Percentiles rank a stretch among this genome's conserved stretches.
These are phyloP conservation scores for Ditula angustiorana DNA, from an alignment of 2,888 invertebrate species.

Conservation along the genomic window DNA sequence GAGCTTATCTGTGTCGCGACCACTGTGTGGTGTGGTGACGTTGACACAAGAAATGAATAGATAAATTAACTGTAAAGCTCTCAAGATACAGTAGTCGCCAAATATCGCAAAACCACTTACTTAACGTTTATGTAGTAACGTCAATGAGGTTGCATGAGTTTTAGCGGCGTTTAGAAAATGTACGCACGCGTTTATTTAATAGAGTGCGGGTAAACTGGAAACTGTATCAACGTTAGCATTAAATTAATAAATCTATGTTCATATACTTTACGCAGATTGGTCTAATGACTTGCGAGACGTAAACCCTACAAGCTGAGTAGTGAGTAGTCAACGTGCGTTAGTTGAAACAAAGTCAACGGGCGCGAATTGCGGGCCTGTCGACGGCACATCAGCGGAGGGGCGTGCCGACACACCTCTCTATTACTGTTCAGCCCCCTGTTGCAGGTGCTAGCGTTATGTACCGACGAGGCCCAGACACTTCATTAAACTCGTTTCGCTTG, in stretches of 20 bases:
- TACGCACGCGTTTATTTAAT: conserved; percentile 18
- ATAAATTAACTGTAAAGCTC: conserved; percentile 58
- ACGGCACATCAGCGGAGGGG: conserved; percentile 66
- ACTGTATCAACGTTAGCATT: conserved; percentile 15
- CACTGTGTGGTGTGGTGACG: conserved; percentile 37
- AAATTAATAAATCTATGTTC: conserved; percentile 24
- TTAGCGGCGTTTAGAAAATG: conserved; percentile 29
- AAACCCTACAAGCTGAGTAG: conserved; percentile 32
- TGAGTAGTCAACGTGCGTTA: conserved; percentile 7
- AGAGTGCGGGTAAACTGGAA: conserved; percentile 19
- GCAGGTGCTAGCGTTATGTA: conserved; percentile 48
- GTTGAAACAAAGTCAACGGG: conserved; percentile 20
- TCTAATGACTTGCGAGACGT: conserved; percentile 31
- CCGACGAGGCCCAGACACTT: conserved; percentile 46
- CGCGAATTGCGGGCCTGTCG: conserved; percentile 52
- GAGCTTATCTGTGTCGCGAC: conserved; percentile 44
- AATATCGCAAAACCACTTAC: conserved; percentile 22
- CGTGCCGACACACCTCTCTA: conserved; percentile 81
- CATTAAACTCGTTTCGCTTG: conserved; percentile 53
- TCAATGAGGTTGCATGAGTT: conserved; percentile 25
- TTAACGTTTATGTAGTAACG: conserved; percentile 20
- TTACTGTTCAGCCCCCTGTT: conserved; percentile 61
- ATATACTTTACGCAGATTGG: conserved; percentile 22
- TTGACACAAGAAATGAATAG: conserved; percentile 50
- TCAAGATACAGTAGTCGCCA: conserved; percentile 48